phyloP scores from a whole-genome alignment of 2,113 vertebrate genomes.

The Pipra filicauda region DNA sequence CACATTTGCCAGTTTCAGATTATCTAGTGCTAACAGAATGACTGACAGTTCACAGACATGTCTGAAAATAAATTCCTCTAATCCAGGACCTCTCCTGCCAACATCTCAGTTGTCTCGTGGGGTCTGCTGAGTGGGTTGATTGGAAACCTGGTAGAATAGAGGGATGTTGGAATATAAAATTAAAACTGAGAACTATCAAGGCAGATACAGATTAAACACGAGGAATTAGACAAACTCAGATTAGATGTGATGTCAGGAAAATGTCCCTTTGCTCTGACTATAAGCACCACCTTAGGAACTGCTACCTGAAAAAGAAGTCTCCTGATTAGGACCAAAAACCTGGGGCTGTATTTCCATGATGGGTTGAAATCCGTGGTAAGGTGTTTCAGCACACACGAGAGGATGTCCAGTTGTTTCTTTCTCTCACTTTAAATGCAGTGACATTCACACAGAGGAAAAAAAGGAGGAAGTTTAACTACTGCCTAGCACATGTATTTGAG shows the following conservation, averaged over 20 bases:
- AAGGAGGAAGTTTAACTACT: neutral
- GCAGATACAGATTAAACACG: neutral
- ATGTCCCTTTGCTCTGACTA: neutral
- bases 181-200: neutral
- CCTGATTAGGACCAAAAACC: neutral
- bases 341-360: neutral
- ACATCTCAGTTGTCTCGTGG: neutral
- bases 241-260: neutral
- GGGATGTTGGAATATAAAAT: neutral
- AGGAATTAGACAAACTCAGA: neutral
- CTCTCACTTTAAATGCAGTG: neutral
- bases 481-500: neutral
- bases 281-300: neutral
- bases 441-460: neutral
- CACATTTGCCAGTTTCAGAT: slow-evolving; percentile 50
- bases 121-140: neutral
- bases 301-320: neutral
- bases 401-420: neutral
- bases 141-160: neutral
- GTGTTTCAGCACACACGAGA: neutral
- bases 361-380: neutral
- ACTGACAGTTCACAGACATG: slow-evolving; percentile 42
- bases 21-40: slow-evolving; percentile 41
- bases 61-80: slow-evolving; percentile 46
- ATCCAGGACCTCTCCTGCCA: slow-evolving; percentile 3